Evolutionary conservation across 2,113 vertebrate species (phyloP), one percentile per base, ranked within the genome.

Genomic region (Melanerpes formicivorus): DNA sequence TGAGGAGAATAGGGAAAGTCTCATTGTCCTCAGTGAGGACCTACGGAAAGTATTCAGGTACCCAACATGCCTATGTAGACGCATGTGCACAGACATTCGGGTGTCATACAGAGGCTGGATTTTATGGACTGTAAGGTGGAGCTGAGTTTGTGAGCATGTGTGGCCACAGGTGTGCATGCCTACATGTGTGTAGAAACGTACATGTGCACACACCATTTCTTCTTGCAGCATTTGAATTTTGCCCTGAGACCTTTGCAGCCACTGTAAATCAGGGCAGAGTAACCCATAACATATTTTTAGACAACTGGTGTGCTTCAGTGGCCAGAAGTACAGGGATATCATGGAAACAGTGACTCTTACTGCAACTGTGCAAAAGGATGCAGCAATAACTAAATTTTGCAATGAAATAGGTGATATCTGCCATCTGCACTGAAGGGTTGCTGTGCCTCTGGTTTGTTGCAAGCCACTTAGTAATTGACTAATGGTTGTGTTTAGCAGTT

Each of bases 371-470:
- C 44, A 65, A 92, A 91, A 90, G 81, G 62, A 87, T 58, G 63
- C 63, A 55, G 81, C 56, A 80, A 67, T 56, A 92, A 91, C 34
- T 54, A 70, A 10, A 48, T 94, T 92, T 88, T 0, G 0, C 81
- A 93, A 78, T 59, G 56, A 15, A 92, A 37, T 79, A 83, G 93
- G 87, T 95, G 89, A 25, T 87, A 71, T 80, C 70, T 94, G 83
- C 87, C 65, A 87, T 93, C 67, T 84, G 27, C 80, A 85, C 60
- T 55, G 70, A 87, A 93, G 56, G 75, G 52, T 86, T 95, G 72
- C 76, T 48, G 19, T 85, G 71, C 37, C 80, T 94, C 70, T 90
- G 82, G 25, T 46, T 73, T 96, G 55, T 93, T 80, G 78, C 81
- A 90, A 73, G 73, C 67, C 52, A 40, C 83, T 87, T 82, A 34